A percentile compares a stretch with the other conserved stretches of the same genome.
phyloP scores from a whole-genome alignment of 2,888 invertebrate genomes.

The Erannis defoliaria region DNA sequence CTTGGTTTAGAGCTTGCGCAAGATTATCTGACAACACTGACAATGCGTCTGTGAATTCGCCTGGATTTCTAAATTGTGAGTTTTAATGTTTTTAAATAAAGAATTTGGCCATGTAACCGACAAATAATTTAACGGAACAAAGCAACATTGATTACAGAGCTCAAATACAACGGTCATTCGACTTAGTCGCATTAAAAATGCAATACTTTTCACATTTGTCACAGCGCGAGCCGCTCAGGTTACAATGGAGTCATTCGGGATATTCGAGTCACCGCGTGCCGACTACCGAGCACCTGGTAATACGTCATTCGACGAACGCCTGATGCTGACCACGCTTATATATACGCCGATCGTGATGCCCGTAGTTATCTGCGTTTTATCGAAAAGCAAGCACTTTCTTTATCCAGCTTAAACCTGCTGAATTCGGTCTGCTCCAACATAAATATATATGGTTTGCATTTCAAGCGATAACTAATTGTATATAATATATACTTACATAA shows the following conservation, averaged over 20 bases:
- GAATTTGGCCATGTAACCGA: not conserved
- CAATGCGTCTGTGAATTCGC: too few species aligned
- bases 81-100: not conserved
- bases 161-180: conserved; percentile 1
- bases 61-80: too few species aligned
- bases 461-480: too few species aligned
- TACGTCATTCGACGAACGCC: conserved; percentile 57
- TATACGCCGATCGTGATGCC: not conserved
- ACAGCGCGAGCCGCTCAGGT: conserved; percentile 65
- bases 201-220: conserved; percentile 78
- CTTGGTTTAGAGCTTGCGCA: too few species aligned
- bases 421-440: too few species aligned
- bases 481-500: too few species aligned
- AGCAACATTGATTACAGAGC: conserved; percentile 14
- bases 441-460: too few species aligned
- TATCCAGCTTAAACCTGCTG: not conserved
- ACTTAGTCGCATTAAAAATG: conserved; percentile 59
- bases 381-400: not conserved
- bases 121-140: conserved; percentile 12
- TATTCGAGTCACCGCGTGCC: conserved; percentile 71
- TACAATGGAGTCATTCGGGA: conserved; percentile 72
- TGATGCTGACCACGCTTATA: conserved; percentile 43
- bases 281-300: conserved; percentile 62
- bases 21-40: too few species aligned
- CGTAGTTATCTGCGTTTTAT: not conserved